phyloP scores from a whole-genome alignment of 2,797 vertebrate species.

The Eremophila alpestris region DNA sequence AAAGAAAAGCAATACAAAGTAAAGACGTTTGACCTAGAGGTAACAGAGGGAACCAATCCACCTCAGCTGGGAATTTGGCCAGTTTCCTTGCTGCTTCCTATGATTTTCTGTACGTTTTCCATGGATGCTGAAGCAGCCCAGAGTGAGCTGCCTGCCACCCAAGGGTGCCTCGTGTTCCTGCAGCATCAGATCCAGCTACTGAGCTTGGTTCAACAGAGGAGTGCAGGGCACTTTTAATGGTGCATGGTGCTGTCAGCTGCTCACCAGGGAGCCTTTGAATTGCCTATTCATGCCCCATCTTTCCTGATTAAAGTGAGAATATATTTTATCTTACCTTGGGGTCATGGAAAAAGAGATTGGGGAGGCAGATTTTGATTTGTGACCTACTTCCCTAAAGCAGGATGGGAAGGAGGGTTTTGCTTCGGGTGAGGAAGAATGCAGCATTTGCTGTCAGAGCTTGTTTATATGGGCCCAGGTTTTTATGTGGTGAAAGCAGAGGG shows the following conservation, averaged over 20 bases:
- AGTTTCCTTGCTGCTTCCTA: neutral
- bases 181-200: neutral
- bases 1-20: neutral
- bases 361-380: neutral
- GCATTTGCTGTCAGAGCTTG: neutral
- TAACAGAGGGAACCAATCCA: neutral
- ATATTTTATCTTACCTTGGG: neutral
- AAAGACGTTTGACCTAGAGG: neutral
- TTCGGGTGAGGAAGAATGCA: neutral
- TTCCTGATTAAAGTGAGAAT: neutral
- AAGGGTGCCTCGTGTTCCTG: neutral
- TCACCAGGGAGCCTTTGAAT: neutral
- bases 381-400: neutral
- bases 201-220: rapidly evolving
- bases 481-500: neutral
- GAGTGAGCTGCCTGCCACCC: neutral
- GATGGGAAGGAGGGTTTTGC: neutral
- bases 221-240: neutral
- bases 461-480: neutral
- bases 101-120: neutral
- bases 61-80: neutral
- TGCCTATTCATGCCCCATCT: neutral
- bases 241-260: neutral
- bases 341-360: neutral
- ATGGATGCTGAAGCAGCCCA: neutral